Conservation (phyloP, 2,888 invertebrate genomes). For the Lasioglossum leucozonium region DNA sequence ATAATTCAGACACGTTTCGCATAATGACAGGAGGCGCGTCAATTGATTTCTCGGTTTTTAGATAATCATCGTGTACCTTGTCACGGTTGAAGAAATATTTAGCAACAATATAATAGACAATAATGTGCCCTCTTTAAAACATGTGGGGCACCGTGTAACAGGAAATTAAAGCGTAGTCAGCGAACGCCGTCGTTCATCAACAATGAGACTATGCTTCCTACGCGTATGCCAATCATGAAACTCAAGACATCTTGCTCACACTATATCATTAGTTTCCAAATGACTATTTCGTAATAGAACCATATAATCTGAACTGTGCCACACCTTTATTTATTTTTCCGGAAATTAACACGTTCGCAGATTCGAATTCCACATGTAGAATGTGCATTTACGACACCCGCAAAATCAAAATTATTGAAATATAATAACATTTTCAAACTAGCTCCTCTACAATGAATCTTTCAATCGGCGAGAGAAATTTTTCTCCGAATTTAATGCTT, state of each 20-base stretch:
- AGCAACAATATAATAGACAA: constrained; percentile 2
- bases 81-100: neutral
- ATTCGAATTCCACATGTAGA: neutral
- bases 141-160: constrained; percentile 2
- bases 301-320: too few species aligned
- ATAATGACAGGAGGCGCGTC: neutral
- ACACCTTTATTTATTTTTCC: too few species aligned
- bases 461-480: too few species aligned
- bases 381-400: neutral
- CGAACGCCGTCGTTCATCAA: neutral
- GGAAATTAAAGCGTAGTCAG: constrained; percentile 7
- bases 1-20: neutral
- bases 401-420: too few species aligned
- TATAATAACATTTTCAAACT: too few species aligned
- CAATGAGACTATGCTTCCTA: constrained; percentile 1
- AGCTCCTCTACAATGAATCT: too few species aligned
- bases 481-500: too few species aligned
- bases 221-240: neutral
- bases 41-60: neutral
- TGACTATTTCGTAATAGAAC: neutral
- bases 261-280: neutral
- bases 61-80: neutral
- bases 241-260: neutral
- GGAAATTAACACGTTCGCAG: neutral
- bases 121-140: neutral